Evolutionary conservation across 2,888 invertebrate species (phyloP).

Genomic region (Steinernema hermaphroditum): DNA sequence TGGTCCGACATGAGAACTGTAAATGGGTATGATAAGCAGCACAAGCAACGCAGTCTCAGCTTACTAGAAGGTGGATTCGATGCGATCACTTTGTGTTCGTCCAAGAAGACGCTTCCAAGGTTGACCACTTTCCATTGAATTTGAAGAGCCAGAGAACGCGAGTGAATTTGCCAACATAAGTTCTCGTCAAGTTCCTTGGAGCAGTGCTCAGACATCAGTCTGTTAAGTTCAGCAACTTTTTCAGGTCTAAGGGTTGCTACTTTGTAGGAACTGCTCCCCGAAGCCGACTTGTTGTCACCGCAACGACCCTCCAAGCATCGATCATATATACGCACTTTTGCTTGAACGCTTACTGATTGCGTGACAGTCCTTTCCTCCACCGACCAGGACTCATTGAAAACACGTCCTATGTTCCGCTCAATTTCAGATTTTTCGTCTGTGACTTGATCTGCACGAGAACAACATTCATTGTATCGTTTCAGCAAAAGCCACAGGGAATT

Average conservation of each 20-base stretch:
- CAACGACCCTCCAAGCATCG: conserved; percentile 53
- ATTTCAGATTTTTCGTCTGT: conserved; percentile 35
- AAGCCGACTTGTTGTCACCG: conserved; percentile 54
- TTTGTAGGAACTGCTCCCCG: conserved; percentile 49
- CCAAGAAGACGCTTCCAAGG: conserved; percentile 56
- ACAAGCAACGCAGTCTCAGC: conserved; percentile 31
- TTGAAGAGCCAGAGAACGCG: conserved; percentile 55
- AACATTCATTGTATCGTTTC: conserved; percentile 45
- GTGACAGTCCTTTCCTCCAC: conserved; percentile 42
- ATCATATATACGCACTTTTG: neutral
- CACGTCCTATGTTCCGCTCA: conserved; percentile 21
- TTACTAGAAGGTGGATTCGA: conserved; percentile 50
- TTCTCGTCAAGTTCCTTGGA: conserved; percentile 50
- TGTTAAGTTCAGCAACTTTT: conserved; percentile 50
- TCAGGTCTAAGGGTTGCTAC: conserved; percentile 45
- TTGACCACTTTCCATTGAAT: conserved; percentile 62
- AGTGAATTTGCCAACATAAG: conserved; percentile 49
- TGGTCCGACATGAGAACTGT: conserved; percentile 34
- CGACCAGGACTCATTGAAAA: conserved; percentile 56
- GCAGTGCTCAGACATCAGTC: conserved; percentile 47
- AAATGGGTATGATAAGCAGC: conserved; percentile 10
- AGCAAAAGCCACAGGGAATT: conserved; percentile 51
- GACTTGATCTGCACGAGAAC: conserved; percentile 40
- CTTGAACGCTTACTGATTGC: conserved; percentile 40
- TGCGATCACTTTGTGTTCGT: conserved; percentile 48